Conservation (phyloP, 2,888 invertebrate genomes). For the Drosophila heteroneura region DNA sequence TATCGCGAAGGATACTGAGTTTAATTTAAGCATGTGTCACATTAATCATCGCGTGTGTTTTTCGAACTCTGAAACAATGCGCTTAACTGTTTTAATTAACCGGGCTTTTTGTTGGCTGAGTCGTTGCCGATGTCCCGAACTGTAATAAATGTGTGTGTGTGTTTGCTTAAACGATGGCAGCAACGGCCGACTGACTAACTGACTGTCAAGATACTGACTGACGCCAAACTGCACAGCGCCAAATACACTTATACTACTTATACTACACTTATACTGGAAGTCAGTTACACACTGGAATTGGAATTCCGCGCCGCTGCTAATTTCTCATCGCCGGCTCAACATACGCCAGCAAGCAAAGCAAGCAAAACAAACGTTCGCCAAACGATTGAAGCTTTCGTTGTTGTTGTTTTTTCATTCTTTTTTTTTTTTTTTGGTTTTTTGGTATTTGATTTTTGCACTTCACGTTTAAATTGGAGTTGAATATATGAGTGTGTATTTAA, state of each 20-base stretch:
- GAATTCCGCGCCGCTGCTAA: slow-evolving; percentile 24
- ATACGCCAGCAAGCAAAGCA: background rate
- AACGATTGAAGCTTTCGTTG: background rate
- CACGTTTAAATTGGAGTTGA: slow-evolving; percentile 16
- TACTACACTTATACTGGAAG: background rate
- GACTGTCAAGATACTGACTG: slow-evolving; percentile 68
- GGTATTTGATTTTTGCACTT: slow-evolving; percentile 26
- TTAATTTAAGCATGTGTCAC: slow-evolving; percentile 24
- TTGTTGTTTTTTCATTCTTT: background rate
- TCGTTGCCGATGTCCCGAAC: background rate
- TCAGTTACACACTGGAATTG: slow-evolving; percentile 23
- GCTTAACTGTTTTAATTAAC: slow-evolving; percentile 47
- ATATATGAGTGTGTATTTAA: background rate
- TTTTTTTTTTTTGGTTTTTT: slow-evolving; percentile 5
- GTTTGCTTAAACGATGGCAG: slow-evolving; percentile 32
- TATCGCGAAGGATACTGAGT: background rate
- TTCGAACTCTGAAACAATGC: slow-evolving; percentile 38
- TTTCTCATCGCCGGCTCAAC: background rate
- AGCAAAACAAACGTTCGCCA: background rate
- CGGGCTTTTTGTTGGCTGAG: background rate
- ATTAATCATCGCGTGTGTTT: slow-evolving; percentile 30
- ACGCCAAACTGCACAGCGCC: slow-evolving; percentile 27
- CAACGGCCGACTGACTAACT: slow-evolving; percentile 23
- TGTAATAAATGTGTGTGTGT: background rate
- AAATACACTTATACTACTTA: slow-evolving; percentile 39